These are phyloP conservation scores for Sebastes glaucus DNA, from an alignment of 2,797 vertebrate genomes.

Conservation along the genomic window DNA sequence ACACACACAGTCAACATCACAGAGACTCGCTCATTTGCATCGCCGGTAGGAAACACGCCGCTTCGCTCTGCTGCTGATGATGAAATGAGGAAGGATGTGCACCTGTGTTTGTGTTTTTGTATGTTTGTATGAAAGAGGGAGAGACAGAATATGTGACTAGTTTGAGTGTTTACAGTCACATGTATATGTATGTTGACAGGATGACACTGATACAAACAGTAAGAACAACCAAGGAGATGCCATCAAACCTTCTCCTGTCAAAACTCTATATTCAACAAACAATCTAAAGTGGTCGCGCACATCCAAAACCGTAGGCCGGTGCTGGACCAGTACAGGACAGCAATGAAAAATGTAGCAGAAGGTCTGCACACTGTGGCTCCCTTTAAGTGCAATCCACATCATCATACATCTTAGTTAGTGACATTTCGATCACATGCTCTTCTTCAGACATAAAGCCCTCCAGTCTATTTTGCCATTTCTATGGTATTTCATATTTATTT, in stretches of 20 bases:
- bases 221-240: background rate
- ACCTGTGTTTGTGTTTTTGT: constrained; percentile 20
- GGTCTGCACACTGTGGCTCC: no score
- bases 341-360: no score
- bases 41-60: constrained; percentile 22
- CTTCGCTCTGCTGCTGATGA: constrained; percentile 40
- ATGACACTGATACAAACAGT: background rate
- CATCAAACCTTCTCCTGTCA: constrained; percentile 1
- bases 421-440: no score
- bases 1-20: constrained; percentile 34
- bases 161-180: constrained; percentile 11
- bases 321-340: no score
- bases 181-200: constrained; percentile 13
- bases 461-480: no score
- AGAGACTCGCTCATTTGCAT: constrained; percentile 58
- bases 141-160: background rate
- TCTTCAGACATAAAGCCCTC: no score
- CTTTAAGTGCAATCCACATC: no score
- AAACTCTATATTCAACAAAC: background rate
- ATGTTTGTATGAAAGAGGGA: constrained; percentile 12
- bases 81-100: constrained; percentile 42
- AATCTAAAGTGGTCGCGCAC: no score
- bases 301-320: no score
- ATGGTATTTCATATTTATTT: no score
- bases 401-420: no score